Evolutionary conservation across 2,113 vertebrate genomes (phyloP).

Genomic region (Gadus macrocephalus): DNA sequence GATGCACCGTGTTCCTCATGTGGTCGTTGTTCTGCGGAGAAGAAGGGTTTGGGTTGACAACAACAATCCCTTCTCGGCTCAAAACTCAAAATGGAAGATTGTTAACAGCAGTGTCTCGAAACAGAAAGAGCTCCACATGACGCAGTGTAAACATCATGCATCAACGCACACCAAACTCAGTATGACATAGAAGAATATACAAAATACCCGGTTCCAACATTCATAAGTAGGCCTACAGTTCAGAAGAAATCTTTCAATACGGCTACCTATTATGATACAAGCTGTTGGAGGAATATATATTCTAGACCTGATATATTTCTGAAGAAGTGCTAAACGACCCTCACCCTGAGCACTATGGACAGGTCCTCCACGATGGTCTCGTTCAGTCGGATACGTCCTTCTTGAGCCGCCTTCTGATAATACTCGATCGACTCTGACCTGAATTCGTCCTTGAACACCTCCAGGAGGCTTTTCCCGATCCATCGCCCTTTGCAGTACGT

Average conservation of each 20-base stretch:
- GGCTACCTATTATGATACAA: too few relatives aligned
- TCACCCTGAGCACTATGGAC: conserved; percentile 85
- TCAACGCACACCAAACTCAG: too few relatives aligned
- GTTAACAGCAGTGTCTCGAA: too few relatives aligned
- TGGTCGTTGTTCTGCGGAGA: conserved; percentile 86
- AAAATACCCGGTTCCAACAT: not conserved
- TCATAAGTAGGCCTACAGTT: not conserved
- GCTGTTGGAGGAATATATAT: not conserved
- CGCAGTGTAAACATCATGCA: too few relatives aligned
- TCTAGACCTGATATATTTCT: not conserved
- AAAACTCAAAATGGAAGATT: too few relatives aligned
- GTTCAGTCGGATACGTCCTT: conserved; percentile 88
- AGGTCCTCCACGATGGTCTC: conserved; percentile 80
- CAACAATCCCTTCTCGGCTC: not conserved
- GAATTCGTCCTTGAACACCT: conserved; percentile 90
- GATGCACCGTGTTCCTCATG: conserved; percentile 88
- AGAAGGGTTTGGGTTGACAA: not conserved
- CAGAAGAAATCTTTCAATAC: too few relatives aligned
- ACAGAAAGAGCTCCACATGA: too few relatives aligned
- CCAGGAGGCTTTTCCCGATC: conserved; percentile 84
- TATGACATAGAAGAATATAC: not conserved
- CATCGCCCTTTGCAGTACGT: conserved; percentile 97
- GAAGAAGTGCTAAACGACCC: conserved; percentile 14
- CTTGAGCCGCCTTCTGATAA: conserved; percentile 77
- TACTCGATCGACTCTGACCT: conserved; percentile 81